phyloP scores from a whole-genome alignment of 2,888 invertebrate genomes.

The Trichacis sp. region DNA sequence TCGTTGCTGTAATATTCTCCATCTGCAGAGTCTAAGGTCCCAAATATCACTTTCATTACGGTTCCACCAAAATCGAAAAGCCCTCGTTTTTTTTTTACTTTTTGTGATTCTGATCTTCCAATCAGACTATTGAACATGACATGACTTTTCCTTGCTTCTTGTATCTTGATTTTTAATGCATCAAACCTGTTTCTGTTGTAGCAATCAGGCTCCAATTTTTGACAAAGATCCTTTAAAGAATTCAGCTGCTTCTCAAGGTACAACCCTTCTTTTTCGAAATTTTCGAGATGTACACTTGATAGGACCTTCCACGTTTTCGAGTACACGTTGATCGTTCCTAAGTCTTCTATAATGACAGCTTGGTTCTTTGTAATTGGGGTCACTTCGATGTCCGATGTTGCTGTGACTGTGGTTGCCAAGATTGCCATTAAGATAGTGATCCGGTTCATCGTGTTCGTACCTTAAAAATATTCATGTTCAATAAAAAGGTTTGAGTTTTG shows the following conservation, averaged over 20 bases:
- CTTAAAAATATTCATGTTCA: neutral
- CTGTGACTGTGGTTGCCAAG: too few relatives aligned
- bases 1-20: constrained; percentile 33
- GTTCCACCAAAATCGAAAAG: constrained; percentile 45
- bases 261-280: neutral
- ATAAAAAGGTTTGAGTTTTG: neutral
- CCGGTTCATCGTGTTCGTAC: neutral
- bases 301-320: neutral
- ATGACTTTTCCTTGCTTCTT: neutral
- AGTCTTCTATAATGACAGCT: neutral
- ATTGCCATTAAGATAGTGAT: neutral
- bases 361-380: neutral
- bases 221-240: too few relatives aligned
- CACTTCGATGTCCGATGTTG: neutral
- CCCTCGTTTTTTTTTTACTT: constrained; percentile 38
- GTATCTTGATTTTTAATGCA: neutral
- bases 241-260: too few relatives aligned
- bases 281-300: neutral
- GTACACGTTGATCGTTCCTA: neutral
- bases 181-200: too few relatives aligned
- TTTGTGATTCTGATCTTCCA: too few relatives aligned
- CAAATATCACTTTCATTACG: constrained; percentile 49
- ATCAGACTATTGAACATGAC: constrained; percentile 47
- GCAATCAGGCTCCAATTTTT: too few relatives aligned
- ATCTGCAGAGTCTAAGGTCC: constrained; percentile 50